A percentile compares a stretch with the other conserved stretches of the same genome.
Evolutionary conservation across 2,797 vertebrate genomes (phyloP).

Genomic region (Odontamblyopus rebecca): DNA sequence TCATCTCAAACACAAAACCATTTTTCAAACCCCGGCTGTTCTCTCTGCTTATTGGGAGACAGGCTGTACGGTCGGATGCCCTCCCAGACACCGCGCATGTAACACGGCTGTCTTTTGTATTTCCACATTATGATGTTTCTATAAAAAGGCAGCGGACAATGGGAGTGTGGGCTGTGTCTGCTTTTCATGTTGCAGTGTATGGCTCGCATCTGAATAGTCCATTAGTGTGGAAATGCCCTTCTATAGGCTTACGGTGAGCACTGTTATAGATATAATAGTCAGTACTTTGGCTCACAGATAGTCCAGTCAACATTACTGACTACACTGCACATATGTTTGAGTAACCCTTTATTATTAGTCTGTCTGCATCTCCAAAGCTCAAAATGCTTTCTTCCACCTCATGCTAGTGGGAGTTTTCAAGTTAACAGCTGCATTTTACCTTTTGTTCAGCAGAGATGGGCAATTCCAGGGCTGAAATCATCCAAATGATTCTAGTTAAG

Average conservation of each 20-base stretch:
- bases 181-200: not conserved
- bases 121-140: not conserved
- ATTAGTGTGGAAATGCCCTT: not conserved
- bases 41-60: slow-evolving; percentile 38
- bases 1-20: slow-evolving; percentile 57
- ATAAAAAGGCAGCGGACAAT: slow-evolving; percentile 16
- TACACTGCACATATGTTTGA: not conserved
- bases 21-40: slow-evolving; percentile 64
- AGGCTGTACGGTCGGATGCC: slow-evolving; percentile 34
- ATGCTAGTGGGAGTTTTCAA: no score
- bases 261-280: not conserved
- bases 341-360: no score
- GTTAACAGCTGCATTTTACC: no score
- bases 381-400: no score
- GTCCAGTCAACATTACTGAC: not conserved
- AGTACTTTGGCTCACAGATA: not conserved
- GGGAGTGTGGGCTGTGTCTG: not conserved
- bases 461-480: no score
- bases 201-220: not conserved
- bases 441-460: no score
- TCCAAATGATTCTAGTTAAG: no score
- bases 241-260: not conserved
- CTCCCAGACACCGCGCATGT: slow-evolving; percentile 17
- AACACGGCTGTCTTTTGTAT: slow-evolving; percentile 1
- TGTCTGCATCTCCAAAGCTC: no score